Base-by-base conservation (phyloP, 2,797 vertebrate genomes). In the Siniperca obscura region DNA sequence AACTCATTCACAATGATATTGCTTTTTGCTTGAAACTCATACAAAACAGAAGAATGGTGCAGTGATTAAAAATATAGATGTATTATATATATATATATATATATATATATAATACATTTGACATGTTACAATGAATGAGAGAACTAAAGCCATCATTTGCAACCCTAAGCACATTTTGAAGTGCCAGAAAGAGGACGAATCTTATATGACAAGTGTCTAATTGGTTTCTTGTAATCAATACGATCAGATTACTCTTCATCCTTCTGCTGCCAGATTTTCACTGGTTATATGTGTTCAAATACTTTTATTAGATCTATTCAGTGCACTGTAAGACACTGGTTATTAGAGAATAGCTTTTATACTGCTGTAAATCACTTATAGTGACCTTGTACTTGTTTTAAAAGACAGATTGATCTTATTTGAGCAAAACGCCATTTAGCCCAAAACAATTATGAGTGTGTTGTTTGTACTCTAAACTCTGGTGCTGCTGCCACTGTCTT, bases 141-240 rank as follows among this genome's bases (percentile, higher is more conserved):
- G 94, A 94, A 96, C 95, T 97, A 97, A 99, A 99, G 98, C 97
- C 98, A 98, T 99, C 96, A 96, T 96, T 98, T 98, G 97, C 97
- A 96, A 98, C 95, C 95, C 96, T 96, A 97, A 98, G 96, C 98
- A 97, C 96, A 97, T 96, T 93, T 95, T 94, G 93, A 96, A 92
- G 96, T 96, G 96, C 95, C 94, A 91, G 73, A 92, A 85, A 83
- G 86, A 92, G 71, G 85, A 93, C 82, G 74, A 91, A 91, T 93
- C 90, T 89, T 87, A 91, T 84, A 89, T 75, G 82, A 88, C 87
- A 87, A 86, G 85, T 80, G 87, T 92, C 86, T 86, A 91, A 94
- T 94, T 91, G 89, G 91, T 95, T 93, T 94, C 92, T 91, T 89
- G 92, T 92, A 89, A 91, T 93, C 88, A 90, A 74, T 91, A 81